Conservation (phyloP, 2,113 vertebrate genomes). For the Excalfactoria chinensis region DNA sequence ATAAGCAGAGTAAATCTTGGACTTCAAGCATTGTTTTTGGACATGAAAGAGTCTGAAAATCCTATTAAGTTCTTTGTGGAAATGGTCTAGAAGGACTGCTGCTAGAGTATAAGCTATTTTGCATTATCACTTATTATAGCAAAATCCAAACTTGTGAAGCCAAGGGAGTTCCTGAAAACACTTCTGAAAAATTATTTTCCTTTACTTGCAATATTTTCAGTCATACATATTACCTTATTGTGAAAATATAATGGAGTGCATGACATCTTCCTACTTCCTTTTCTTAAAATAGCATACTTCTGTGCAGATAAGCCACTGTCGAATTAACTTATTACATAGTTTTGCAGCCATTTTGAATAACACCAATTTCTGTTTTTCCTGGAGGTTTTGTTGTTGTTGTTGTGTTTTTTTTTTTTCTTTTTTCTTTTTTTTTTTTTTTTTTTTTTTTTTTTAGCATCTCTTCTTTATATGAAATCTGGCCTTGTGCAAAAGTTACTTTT, state of each 20-base stretch:
- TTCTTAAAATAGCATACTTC: neutral
- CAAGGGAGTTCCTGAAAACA: slow-evolving; percentile 53
- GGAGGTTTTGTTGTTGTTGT: too few species aligned
- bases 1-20: neutral
- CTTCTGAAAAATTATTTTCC: slow-evolving; percentile 31
- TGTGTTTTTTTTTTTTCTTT: too few species aligned
- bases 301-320: neutral
- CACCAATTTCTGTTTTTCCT: neutral
- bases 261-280: slow-evolving; percentile 16
- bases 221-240: neutral
- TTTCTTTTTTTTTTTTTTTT: neutral
- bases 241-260: slow-evolving; percentile 69
- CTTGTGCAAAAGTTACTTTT: neutral
- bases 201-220: slow-evolving; percentile 37
- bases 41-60: slow-evolving; percentile 44
- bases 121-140: slow-evolving; percentile 66
- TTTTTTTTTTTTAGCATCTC: neutral
- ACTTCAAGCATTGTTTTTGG: slow-evolving; percentile 29
- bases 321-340: slow-evolving; percentile 11
- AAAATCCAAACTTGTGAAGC: slow-evolving; percentile 62
- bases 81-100: neutral
- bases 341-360: neutral
- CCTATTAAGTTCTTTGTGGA: slow-evolving; percentile 35
- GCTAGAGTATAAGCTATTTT: slow-evolving; percentile 12
- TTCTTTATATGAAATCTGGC: neutral